Base-by-base conservation (phyloP, 53 echinoderm and acorn worm genomes). In the Astropecten irregularis region DNA sequence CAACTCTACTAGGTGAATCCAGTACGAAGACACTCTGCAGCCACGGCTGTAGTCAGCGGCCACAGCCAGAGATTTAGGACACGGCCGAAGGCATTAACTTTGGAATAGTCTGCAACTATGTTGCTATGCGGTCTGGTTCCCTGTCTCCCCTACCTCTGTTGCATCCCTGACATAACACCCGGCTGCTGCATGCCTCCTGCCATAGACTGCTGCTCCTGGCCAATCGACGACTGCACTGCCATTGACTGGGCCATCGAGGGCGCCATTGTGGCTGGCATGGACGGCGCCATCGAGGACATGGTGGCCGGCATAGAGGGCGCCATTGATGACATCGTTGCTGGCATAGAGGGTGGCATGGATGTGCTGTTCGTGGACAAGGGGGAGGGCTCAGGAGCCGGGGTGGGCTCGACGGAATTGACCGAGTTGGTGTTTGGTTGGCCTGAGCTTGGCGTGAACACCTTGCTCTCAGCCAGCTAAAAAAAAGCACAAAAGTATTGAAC, bases 391-490 rank as follows among this genome's bases (percentile, higher is more conserved):
- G 67, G 25, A 18, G 31, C 69, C 15, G 54, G 42, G 21, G 69
- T 10, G 18, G 52, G 33, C 59, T 68, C 68, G 23, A 36, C 69
- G 0, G 69, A 70, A 48, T 79, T 61, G 61, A 61, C 44, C 29
- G 87, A 9, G 30, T 52, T 48, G 1, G 36, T n/a, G 20, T 79
- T 25, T 15, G 87, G 19, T 44, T 68, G 79, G 61, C 26, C 42
- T 15, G 79, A 42, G 46, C 61, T 82, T 19, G 92, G 85, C 20
- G 95, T 96, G 49, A 91, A 96, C 19, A 96, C 97, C 74, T 93
- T 86, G 58, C 91, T 89, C 70, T 96, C 91, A 32, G 93, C 82
- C 67, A 96, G 86, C 95, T 92, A 74, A n/a, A n/a, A n/a, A n/a
- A n/a, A n/a, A n/a, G 9, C 19, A 42, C 32, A n/a, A n/a, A 25